Conservation (phyloP, 2,797 vertebrate genomes). For the Argyrosomus regius region DNA sequence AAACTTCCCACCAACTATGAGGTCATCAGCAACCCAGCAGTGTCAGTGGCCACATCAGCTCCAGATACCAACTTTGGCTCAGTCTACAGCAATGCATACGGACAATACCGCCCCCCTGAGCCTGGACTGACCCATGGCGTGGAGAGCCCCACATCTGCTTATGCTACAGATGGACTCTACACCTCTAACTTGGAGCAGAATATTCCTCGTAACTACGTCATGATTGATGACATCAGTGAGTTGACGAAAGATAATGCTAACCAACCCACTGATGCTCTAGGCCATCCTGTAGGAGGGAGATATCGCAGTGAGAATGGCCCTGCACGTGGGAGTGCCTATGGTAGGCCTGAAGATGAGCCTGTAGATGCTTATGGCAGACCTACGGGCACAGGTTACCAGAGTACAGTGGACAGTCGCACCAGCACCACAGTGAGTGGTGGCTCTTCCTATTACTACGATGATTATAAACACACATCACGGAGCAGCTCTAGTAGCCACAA, state of each 20-base stretch:
- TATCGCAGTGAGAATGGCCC: conserved; percentile 88
- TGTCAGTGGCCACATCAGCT: conserved; percentile 88
- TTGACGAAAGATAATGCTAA: conserved; percentile 94
- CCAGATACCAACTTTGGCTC: conserved; percentile 86
- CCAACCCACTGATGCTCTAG: conserved; percentile 79
- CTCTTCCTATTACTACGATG: conserved; percentile 91
- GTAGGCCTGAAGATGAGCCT: conserved; percentile 88
- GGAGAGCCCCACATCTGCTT: conserved; percentile 89
- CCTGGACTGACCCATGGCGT: conserved; percentile 86
- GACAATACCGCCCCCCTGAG: conserved; percentile 90
- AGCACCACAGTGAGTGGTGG: conserved; percentile 81
- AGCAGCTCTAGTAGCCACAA: conserved; percentile 89
- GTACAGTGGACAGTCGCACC: conserved; percentile 86
- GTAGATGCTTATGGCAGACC: conserved; percentile 92
- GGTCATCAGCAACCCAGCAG: conserved; percentile 89
- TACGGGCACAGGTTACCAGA: conserved; percentile 88
- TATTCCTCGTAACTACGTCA: conserved; percentile 97
- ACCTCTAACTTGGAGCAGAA: conserved; percentile 95
- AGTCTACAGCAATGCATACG: conserved; percentile 89
- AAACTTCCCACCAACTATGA: conserved; percentile 98
- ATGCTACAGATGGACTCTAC: conserved; percentile 92
- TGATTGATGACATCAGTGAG: conserved; percentile 99
- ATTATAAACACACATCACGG: conserved; percentile 91
- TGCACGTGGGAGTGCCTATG: conserved; percentile 87
- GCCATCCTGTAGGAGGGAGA: conserved; percentile 82